A percentile compares a stretch with the other conserved stretches of the same genome.
These are phyloP conservation scores for Heliangelus exortis DNA, from an alignment of 2,797 vertebrate species.

Conservation along the genomic window DNA sequence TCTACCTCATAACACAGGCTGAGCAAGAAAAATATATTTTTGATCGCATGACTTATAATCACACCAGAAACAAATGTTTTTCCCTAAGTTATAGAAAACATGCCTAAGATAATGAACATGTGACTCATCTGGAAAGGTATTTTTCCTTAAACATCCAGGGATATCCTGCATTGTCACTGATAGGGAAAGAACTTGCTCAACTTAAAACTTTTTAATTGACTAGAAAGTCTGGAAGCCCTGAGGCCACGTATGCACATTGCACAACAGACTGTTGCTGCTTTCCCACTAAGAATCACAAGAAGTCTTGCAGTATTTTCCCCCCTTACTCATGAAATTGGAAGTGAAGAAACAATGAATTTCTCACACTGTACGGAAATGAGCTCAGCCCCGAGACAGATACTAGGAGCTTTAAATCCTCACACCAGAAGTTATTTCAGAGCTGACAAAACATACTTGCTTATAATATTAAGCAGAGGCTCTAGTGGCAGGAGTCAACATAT, in stretches of 20 bases:
- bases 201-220: conserved; percentile 62
- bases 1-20: background rate
- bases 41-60: accelerated
- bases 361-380: conserved; percentile 60
- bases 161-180: background rate
- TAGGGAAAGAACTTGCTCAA: conserved; percentile 21
- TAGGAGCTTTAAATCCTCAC: background rate
- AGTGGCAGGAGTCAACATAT: background rate
- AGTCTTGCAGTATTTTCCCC: conserved; percentile 38
- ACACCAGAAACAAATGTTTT: background rate
- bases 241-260: conserved; percentile 33
- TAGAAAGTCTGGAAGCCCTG: conserved; percentile 45
- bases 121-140: background rate
- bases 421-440: conserved; percentile 32
- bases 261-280: conserved; percentile 27
- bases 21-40: background rate
- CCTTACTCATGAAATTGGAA: conserved; percentile 55
- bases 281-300: conserved; percentile 29
- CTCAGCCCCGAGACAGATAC: conserved; percentile 44
- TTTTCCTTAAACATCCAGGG: background rate
- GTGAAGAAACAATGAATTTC: conserved; percentile 53
- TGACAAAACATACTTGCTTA: conserved; percentile 28
- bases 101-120: background rate
- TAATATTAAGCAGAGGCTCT: conserved; percentile 25
- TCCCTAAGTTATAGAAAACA: background rate